A percentile compares a stretch with the other conserved stretches of the same genome.
Evolutionary conservation across 2,888 invertebrate genomes (phyloP).

Genomic region (Lepidocyrtoides sp.): DNA sequence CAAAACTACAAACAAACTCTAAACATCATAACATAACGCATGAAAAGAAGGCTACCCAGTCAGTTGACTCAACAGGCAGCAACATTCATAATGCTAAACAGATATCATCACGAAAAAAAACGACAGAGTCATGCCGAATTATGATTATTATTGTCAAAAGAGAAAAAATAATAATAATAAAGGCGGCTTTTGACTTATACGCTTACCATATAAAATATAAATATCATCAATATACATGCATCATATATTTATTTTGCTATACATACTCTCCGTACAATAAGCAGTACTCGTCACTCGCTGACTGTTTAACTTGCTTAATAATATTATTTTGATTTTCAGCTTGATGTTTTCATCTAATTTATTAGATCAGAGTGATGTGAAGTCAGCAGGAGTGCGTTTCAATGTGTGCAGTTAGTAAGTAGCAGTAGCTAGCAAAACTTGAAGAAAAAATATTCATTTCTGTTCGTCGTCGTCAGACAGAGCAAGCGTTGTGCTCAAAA

Average conservation of each 20-base stretch:
- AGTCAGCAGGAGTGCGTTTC: constrained; percentile 78
- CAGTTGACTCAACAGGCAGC: constrained; percentile 49
- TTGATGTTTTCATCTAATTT: constrained; percentile 79
- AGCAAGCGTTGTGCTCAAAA: no score
- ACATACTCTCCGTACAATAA: background rate
- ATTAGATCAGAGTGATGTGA: constrained; percentile 76
- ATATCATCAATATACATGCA: no score
- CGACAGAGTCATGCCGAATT: constrained; percentile 65
- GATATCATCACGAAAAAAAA: constrained; percentile 68
- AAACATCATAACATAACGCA: background rate
- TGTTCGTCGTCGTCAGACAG: no score
- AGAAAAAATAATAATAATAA: constrained; percentile 24
- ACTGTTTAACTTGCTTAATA: constrained; percentile 59
- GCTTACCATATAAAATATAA: background rate
- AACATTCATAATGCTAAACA: constrained; percentile 62
- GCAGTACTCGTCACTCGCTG: constrained; percentile 22
- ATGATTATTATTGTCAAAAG: constrained; percentile 67
- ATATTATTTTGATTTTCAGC: constrained; percentile 77
- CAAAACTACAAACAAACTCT: background rate
- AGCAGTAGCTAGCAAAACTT: constrained; percentile 30
- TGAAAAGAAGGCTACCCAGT: background rate
- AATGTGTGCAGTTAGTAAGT: constrained; percentile 27
- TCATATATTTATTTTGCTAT: background rate
- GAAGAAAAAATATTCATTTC: background rate
- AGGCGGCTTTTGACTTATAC: constrained; percentile 65